A percentile compares a stretch with the other conserved stretches of the same genome.
Evolutionary conservation across 1,140 invertebrate genomes (phyloP).

Genomic region (Vanessa atalanta): DNA sequence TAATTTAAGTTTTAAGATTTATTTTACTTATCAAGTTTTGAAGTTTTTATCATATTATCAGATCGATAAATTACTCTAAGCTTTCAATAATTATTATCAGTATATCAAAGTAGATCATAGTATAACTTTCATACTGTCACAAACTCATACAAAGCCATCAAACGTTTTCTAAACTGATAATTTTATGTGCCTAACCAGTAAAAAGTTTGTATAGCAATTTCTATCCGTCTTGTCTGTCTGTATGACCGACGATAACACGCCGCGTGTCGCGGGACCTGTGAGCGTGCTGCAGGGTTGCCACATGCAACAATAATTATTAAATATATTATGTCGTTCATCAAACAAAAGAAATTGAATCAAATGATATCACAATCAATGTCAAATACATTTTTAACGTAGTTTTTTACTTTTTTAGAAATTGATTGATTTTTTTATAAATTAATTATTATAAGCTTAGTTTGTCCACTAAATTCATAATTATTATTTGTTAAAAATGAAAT

Average conservation of each 20-base stretch:
- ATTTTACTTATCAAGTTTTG: background rate
- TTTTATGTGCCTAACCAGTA: slow-evolving; percentile 53
- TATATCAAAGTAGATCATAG: slow-evolving; percentile 2
- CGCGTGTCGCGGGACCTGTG: slow-evolving; percentile 58
- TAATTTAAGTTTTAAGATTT: background rate
- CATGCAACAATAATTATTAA: slow-evolving; percentile 13
- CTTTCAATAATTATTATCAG: slow-evolving; percentile 6
- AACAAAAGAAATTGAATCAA: background rate
- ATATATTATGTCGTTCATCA: background rate
- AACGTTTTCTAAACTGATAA: slow-evolving; percentile 46
- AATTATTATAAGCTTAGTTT: background rate
- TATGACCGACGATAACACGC: slow-evolving; percentile 69
- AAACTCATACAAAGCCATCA: slow-evolving; percentile 10
- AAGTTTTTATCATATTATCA: slow-evolving; percentile 1
- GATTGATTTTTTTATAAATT: background rate
- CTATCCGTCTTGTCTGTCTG: slow-evolving; percentile 65
- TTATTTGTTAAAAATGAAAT: background rate
- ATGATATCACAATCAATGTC: background rate
- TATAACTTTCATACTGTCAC: slow-evolving; percentile 24
- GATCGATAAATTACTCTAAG: slow-evolving; percentile 6
- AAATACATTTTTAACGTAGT: background rate
- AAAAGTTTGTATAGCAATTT: slow-evolving; percentile 63
- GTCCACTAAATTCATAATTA: background rate
- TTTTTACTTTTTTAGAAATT: too few species aligned
- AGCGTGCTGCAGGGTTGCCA: slow-evolving; percentile 57